These are phyloP conservation scores for Albula glossodonta DNA, from an alignment of 2,113 vertebrate species.

Conservation along the genomic window DNA sequence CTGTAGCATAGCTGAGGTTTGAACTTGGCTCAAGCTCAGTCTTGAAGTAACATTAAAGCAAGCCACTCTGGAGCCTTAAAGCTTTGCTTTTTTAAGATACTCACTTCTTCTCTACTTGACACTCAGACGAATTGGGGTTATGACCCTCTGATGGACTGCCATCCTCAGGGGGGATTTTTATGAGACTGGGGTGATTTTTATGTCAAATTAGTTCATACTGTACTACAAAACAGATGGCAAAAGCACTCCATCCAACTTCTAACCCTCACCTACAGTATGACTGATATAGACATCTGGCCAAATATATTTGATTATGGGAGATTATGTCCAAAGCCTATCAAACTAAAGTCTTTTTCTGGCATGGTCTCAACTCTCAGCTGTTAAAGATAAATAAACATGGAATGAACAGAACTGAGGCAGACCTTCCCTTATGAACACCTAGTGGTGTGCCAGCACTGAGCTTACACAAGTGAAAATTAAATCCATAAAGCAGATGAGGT, in stretches of 20 bases:
- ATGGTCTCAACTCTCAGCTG: not conserved
- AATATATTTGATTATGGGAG: not conserved
- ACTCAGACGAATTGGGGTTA: not conserved
- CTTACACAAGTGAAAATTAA: constrained; percentile 15
- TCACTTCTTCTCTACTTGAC: not conserved
- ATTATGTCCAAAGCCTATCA: not conserved
- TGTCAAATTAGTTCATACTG: not conserved
- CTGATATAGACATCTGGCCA: not conserved
- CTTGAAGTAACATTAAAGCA: not conserved
- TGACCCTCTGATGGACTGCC: not conserved
- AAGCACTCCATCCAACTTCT: not conserved
- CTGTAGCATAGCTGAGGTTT: not conserved
- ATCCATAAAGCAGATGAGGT: constrained; percentile 13
- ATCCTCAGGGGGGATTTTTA: not conserved
- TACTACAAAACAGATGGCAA: not conserved
- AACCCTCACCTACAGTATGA: not conserved
- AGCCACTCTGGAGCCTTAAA: not conserved
- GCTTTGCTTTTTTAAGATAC: not conserved
- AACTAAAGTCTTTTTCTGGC: not conserved
- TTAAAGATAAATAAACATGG: not conserved
- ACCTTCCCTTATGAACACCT: not conserved
- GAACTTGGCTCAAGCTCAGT: too few species aligned
- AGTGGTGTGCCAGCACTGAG: not conserved
- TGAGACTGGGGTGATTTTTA: not conserved
- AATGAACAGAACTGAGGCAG: not conserved